phyloP scores from a whole-genome alignment of 2,113 vertebrate genomes.

The Anguilla japonica region DNA sequence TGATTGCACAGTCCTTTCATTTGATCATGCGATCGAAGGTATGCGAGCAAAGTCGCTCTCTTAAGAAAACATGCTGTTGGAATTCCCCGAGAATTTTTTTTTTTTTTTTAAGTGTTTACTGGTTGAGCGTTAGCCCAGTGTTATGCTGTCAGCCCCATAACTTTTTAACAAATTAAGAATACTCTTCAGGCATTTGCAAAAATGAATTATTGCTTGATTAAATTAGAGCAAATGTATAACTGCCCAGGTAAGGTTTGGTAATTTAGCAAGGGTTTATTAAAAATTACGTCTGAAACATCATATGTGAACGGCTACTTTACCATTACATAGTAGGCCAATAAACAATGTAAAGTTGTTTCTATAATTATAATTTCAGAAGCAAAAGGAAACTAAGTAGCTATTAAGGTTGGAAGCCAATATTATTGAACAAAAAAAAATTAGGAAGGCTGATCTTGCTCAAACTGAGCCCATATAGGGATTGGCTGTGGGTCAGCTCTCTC shows the following conservation, averaged over 20 bases:
- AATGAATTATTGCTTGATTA: background rate
- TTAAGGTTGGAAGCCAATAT: too few relatives aligned
- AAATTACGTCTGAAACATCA: background rate
- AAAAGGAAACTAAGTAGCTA: background rate
- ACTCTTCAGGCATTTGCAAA: background rate
- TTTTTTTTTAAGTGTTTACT: background rate
- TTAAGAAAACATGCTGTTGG: background rate
- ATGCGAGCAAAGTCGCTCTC: background rate
- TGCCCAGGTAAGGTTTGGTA: background rate
- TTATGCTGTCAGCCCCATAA: background rate
- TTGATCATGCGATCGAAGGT: background rate
- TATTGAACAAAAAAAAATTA: too few relatives aligned
- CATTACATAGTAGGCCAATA: too few relatives aligned
- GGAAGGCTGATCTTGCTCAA: background rate
- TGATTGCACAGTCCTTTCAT: background rate
- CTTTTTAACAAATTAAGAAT: background rate
- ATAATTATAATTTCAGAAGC: background rate
- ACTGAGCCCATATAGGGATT: background rate
- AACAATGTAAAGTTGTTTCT: too few relatives aligned
- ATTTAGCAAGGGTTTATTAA: background rate
- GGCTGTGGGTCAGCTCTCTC: background rate
- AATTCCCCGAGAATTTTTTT: background rate
- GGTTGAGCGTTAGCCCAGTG: background rate
- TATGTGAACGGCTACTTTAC: too few relatives aligned
- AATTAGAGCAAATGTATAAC: constrained; percentile 1